Base-by-base conservation (phyloP, 2,113 vertebrate genomes). In the Dicaeum eximium region DNA sequence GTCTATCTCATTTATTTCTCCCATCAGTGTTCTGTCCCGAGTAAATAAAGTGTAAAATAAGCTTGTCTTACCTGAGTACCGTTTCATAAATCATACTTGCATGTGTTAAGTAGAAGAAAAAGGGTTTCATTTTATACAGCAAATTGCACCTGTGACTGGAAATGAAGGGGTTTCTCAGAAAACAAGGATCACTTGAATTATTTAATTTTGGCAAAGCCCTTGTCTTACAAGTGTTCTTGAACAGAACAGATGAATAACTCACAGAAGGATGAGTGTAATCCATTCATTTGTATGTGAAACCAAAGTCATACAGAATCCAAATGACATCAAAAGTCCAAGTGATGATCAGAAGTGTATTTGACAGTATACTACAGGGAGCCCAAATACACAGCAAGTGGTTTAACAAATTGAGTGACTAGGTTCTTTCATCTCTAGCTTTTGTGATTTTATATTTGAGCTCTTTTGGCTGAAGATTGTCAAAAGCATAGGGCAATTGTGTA, bases 41-140 rank as follows among this genome's bases (percentile, higher is more conserved):
- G 80, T 86, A 94, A 96, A 96, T 92, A 96, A 94, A 80, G 69
- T 92, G 93, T 95, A 95, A 94, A 94, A 97, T 92, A 94, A 84
- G 69, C 61, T 67, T 84, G 92, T 86, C 85, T 86, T 90, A 80
- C 65, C 64, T 56, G 44, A 88, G 56, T 78, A 90, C 57, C 45
- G 2, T 93, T 88, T 96, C 81, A 95, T 92, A 94, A 96, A 94
- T 95, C 92, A 95, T 56, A 77, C 67, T 80, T 80, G 58, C 0
- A 0, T 51, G 40, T 60, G 38, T 82, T 82, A 85, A 82, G 16
- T 37, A 84, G 57, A 30, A 88, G 51, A 75, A 91, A 69, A 71
- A 40, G 2, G 0, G 45, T 81, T 5, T 73, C 11, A 21, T 80
- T 83, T 86, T 74, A 28, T 81, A 11, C 6, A 60, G 90, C 35